Conservation (phyloP, 2,888 invertebrate species). For the Mamestra brassicae region DNA sequence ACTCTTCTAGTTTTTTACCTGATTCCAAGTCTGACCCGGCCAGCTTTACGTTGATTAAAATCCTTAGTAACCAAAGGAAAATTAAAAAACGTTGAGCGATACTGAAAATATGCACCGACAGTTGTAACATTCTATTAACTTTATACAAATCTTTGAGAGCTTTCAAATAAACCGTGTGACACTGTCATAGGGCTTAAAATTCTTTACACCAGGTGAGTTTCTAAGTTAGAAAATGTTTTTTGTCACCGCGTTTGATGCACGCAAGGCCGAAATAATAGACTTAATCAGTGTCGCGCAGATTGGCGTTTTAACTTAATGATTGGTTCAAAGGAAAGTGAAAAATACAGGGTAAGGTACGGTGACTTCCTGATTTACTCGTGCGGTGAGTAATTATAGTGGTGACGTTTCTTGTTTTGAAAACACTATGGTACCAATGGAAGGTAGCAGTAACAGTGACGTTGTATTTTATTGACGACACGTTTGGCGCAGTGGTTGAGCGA, state of each 20-base stretch:
- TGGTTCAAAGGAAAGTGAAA: constrained; percentile 40
- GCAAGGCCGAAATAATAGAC: constrained; percentile 62
- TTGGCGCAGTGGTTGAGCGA: no score
- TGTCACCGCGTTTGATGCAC: constrained; percentile 66
- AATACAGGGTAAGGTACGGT: constrained; percentile 42
- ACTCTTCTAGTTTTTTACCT: neutral
- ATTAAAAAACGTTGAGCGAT: constrained; percentile 46
- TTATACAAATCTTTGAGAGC: constrained; percentile 18
- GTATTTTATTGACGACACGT: neutral
- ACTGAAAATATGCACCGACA: constrained; percentile 60
- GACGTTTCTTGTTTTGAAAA: neutral
- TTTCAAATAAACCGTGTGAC: neutral
- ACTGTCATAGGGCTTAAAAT: constrained; percentile 8
- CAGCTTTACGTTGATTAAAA: constrained; percentile 27
- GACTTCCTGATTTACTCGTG: constrained; percentile 34
- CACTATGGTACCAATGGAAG: neutral
- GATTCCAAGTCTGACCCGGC: neutral
- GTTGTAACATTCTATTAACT: constrained; percentile 55
- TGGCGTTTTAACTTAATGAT: constrained; percentile 61
- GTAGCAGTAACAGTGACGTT: neutral
- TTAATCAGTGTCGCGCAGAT: constrained; percentile 64
- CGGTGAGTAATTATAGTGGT: constrained; percentile 32
- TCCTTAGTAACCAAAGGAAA: constrained; percentile 26
- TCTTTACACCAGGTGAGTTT: neutral
- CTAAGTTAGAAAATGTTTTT: constrained; percentile 43